These are phyloP conservation scores for Chorisops tibialis DNA, from an alignment of 2,888 invertebrate species.

Conservation along the genomic window DNA sequence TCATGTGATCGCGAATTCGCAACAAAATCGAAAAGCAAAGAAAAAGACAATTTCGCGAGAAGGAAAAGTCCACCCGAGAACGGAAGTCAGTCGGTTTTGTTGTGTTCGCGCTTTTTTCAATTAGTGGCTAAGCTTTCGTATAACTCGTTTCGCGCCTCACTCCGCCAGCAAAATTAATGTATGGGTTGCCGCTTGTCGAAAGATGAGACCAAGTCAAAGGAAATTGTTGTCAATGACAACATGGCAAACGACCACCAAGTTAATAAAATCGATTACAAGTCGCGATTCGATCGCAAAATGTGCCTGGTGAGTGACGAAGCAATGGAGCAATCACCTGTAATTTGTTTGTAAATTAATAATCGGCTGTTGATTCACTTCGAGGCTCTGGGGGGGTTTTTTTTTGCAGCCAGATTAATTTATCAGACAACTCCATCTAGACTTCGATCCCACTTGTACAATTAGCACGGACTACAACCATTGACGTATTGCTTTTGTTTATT, in stretches of 20 bases:
- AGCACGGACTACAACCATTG: neutral
- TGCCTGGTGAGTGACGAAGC: conserved; percentile 39
- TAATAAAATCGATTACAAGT: conserved; percentile 38
- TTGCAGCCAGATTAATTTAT: neutral
- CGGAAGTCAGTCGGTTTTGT: no score
- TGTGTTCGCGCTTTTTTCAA: no score
- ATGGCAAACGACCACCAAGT: conserved; percentile 28
- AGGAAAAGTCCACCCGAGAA: no score
- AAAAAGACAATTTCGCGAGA: no score
- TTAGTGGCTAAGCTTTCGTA: no score
- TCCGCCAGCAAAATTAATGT: conserved; percentile 32
- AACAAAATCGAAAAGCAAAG: no score
- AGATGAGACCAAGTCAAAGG: conserved; percentile 34
- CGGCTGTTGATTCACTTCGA: no score
- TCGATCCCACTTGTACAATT: neutral
- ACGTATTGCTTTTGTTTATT: no score
- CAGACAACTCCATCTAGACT: neutral
- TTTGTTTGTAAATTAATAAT: no score
- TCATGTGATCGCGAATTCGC: no score
- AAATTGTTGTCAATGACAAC: neutral
- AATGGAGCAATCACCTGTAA: neutral
- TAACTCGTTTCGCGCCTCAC: neutral
- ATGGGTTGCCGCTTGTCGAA: conserved; percentile 41
- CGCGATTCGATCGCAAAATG: conserved; percentile 40
- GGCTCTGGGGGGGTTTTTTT: no score